Percentiles rank a stretch among this genome's conserved stretches.
These are phyloP conservation scores for Popillia japonica DNA, from an alignment of 1,140 invertebrate species.

Conservation along the genomic window DNA sequence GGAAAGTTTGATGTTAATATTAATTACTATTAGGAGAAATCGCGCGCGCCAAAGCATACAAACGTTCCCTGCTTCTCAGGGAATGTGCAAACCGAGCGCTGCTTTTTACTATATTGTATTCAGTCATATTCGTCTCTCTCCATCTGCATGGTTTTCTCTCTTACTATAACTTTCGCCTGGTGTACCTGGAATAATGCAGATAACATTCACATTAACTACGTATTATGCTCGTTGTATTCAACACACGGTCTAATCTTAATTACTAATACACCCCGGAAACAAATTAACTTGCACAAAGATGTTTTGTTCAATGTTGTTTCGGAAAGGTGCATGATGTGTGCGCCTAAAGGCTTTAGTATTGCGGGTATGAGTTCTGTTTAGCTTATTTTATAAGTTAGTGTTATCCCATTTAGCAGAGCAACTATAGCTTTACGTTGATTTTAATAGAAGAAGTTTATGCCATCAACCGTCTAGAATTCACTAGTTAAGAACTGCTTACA, in stretches of 20 bases:
- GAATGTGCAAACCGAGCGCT: not conserved
- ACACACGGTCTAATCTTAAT: slow-evolving; percentile 9
- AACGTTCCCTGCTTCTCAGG: not conserved
- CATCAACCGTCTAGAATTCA: too few relatives aligned
- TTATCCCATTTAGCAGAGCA: too few relatives aligned
- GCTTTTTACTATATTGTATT: not conserved
- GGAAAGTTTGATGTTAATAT: slow-evolving; percentile 14
- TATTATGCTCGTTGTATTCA: not conserved
- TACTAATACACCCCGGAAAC: slow-evolving; percentile 2
- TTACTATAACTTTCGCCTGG: not conserved
- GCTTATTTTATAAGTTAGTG: too few relatives aligned
- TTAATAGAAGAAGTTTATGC: too few relatives aligned
- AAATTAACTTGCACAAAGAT: not conserved
- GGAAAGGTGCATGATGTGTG: too few relatives aligned
- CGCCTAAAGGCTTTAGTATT: too few relatives aligned
- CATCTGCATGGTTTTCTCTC: not conserved
- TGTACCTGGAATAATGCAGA: slow-evolving; percentile 7
- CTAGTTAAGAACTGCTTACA: too few relatives aligned
- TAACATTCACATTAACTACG: not conserved
- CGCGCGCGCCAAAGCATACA: not conserved
- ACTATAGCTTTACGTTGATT: too few relatives aligned
- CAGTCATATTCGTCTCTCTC: not conserved
- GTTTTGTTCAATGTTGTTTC: not conserved
- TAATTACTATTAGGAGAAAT: not conserved
- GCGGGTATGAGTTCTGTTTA: too few relatives aligned